These are phyloP conservation scores for Disparrhopalites patrizii DNA, from an alignment of 2,888 invertebrate species.

Conservation along the genomic window DNA sequence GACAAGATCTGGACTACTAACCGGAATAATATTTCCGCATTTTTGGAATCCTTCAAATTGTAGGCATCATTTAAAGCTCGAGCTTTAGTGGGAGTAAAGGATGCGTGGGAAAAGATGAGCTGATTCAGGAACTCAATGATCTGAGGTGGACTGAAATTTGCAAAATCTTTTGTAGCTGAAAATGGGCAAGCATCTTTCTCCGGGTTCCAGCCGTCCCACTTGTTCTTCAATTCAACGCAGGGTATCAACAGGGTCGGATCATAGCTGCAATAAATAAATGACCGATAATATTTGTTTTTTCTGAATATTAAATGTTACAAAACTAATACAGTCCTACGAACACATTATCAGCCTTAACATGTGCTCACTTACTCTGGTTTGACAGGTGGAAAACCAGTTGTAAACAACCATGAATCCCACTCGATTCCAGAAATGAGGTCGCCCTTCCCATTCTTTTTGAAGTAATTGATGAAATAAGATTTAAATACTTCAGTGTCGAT, in stretches of 20 bases:
- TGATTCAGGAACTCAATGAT: slow-evolving; percentile 65
- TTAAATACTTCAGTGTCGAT: slow-evolving; percentile 80
- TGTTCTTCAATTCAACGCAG: slow-evolving; percentile 58
- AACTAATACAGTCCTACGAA: not conserved
- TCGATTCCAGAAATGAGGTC: slow-evolving; percentile 62
- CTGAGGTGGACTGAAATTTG: slow-evolving; percentile 62
- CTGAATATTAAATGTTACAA: slow-evolving; percentile 10
- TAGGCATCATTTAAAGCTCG: slow-evolving; percentile 63
- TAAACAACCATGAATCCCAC: slow-evolving; percentile 79
- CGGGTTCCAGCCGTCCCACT: slow-evolving; percentile 57
- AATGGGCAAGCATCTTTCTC: slow-evolving; percentile 51
- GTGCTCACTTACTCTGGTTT: slow-evolving; percentile 70
- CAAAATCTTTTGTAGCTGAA: slow-evolving; percentile 57
- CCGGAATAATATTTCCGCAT: slow-evolving; percentile 69
- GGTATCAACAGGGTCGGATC: slow-evolving; percentile 64
- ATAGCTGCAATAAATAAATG: slow-evolving; percentile 58
- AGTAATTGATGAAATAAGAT: slow-evolving; percentile 65
- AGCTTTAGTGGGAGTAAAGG: slow-evolving; percentile 59
- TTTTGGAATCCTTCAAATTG: slow-evolving; percentile 62
- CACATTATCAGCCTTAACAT: slow-evolving; percentile 8
- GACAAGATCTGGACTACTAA: no score
- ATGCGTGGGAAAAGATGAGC: slow-evolving; percentile 58
- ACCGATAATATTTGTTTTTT: no score
- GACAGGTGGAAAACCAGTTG: slow-evolving; percentile 81
- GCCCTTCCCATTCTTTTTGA: slow-evolving; percentile 55